Conservation (phyloP, 64 coral and sea anemone species). For the Anthopleura sola region DNA sequence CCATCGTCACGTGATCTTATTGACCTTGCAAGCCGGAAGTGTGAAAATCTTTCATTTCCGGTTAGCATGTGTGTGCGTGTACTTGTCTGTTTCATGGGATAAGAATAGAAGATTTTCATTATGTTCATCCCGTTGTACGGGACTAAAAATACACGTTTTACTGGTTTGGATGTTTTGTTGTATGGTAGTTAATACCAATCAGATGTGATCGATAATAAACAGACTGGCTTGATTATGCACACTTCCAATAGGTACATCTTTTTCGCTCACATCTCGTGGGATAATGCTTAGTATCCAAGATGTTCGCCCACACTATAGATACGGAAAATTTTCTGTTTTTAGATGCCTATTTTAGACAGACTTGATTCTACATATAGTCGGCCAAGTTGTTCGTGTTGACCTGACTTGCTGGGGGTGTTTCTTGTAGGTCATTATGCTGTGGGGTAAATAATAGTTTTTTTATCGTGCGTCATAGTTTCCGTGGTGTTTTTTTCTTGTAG, state of each 20-base stretch:
- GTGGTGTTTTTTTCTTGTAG: conserved; percentile 19
- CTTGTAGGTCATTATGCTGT: background rate
- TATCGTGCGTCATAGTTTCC: background rate
- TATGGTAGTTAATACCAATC: background rate
- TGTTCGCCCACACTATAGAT: background rate
- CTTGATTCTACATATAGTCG: background rate
- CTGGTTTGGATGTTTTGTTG: background rate
- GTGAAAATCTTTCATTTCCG: too few relatives aligned
- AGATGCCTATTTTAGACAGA: background rate
- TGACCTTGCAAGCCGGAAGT: background rate
- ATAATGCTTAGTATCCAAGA: background rate
- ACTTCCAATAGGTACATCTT: background rate
- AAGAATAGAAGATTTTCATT: background rate
- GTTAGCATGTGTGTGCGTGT: background rate
- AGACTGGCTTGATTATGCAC: background rate
- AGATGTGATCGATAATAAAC: background rate
- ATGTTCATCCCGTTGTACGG: background rate
- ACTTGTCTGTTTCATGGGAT: background rate
- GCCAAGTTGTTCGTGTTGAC: background rate
- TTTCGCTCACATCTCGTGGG: background rate
- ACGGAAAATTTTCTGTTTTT: background rate
- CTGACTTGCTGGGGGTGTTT: background rate
- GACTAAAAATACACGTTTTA: background rate
- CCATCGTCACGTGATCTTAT: background rate
- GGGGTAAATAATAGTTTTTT: too few relatives aligned